Conservation (phyloP, 1,140 invertebrate species). For the Drosophila ogumai region DNA sequence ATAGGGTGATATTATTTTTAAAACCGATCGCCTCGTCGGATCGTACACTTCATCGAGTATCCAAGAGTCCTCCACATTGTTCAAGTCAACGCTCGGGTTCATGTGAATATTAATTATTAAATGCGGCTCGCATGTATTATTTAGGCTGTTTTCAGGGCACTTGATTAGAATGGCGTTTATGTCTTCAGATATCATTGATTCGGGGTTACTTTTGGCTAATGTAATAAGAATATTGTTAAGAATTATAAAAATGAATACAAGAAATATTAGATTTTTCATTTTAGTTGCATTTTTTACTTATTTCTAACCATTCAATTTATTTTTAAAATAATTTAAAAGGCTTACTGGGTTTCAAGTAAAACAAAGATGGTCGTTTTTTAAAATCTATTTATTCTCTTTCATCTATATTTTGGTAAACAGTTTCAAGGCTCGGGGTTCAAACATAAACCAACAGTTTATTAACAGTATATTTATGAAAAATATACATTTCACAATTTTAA, state of each 20-base stretch:
- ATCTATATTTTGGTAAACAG: conserved; percentile 13
- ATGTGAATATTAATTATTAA: conserved; percentile 57
- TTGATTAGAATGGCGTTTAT: conserved; percentile 54
- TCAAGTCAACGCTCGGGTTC: conserved; percentile 42
- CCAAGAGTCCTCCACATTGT: conserved; percentile 42
- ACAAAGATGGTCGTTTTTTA: background rate
- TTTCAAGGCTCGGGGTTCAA: conserved; percentile 13
- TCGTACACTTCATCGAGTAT: conserved; percentile 55
- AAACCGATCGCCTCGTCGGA: conserved; percentile 28
- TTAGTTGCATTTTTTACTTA: conserved; percentile 1
- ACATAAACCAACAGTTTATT: conserved; percentile 36
- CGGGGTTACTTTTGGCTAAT: conserved; percentile 2
- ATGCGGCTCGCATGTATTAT: conserved; percentile 50
- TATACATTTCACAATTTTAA: conserved; percentile 34
- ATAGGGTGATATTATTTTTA: conserved; percentile 59
- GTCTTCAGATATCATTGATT: conserved; percentile 2
- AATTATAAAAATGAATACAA: background rate
- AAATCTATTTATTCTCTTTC: conserved; percentile 9
- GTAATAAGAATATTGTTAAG: background rate
- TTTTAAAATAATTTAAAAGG: conserved; percentile 13
- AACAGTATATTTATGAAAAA: conserved; percentile 50
- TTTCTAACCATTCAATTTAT: background rate
- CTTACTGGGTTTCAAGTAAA: conserved; percentile 2
- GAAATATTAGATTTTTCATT: conserved; percentile 14
- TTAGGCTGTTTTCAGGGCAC: conserved; percentile 17